Conservation (phyloP, 2,797 vertebrate genomes). For the Gymnothorax javanicus region DNA sequence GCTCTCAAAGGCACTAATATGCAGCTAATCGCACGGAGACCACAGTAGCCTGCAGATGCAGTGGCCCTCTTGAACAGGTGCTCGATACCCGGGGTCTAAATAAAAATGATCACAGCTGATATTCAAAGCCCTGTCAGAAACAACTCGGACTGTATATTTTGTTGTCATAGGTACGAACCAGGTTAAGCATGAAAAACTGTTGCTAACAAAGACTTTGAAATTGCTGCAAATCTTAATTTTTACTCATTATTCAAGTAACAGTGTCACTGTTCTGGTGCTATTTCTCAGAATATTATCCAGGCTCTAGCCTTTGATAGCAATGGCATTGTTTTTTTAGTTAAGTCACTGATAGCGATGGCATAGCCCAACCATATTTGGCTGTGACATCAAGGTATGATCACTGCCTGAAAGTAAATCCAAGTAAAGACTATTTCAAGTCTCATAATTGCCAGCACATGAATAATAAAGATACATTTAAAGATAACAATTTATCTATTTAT, state of each 20-base stretch:
- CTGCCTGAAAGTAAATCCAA: background rate
- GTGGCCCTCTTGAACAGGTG: no score
- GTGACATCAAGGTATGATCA: conserved; percentile 19
- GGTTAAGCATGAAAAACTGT: background rate
- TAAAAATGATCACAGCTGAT: background rate
- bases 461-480: background rate
- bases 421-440: background rate
- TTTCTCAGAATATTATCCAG: background rate
- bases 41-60: no score
- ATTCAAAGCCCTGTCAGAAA: background rate
- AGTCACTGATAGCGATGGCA: conserved; percentile 22
- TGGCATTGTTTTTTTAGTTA: conserved; percentile 32
- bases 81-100: background rate
- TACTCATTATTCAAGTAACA: no score
- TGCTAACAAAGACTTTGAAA: background rate
- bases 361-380: conserved; percentile 35
- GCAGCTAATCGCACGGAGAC: no score
- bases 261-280: background rate
- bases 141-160: background rate
- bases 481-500: background rate
- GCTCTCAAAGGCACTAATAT: no score
- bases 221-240: no score
- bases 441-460: background rate
- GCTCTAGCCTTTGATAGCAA: background rate
- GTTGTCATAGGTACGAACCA: background rate